Evolutionary conservation across 2,888 invertebrate genomes (phyloP), one percentile per base, ranked within the genome.

Genomic region (Standfussiana lucernea): DNA sequence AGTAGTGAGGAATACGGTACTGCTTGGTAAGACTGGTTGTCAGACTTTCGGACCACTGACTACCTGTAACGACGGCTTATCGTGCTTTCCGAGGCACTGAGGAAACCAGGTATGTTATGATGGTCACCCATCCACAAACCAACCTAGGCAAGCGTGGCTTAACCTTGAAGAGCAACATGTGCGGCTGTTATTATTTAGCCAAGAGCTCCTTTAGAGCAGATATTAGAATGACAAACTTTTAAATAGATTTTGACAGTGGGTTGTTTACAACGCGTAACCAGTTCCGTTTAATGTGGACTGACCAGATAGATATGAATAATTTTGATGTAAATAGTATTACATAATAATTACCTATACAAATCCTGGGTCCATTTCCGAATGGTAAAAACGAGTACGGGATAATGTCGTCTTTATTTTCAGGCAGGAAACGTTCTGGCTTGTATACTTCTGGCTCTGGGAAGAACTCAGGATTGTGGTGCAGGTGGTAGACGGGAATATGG

Each of bases 391-490:
- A 18, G 40, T 40, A 64, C 18, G 64, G 64, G 0, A 28, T 1
- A 10, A 64, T 6, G 3, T 40, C 4, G 40, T 64, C 40, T n/a
- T 64, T 64, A 40, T 40, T 64, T 64, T 64, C 64, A 28, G 64
- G 40, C 4, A 64, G 28, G 10, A 64, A 64, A 8, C 64, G 64
- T 64, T 64, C 64, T 28, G 64, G 64, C 40, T 64, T 40, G 18
- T 40, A 64, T 1, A 0, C 18, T 13, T 64, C 64, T 64, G 64
- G 64, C 10, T 64, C 64, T 8, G 64, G 64, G 40, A 64, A 64
- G 40, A 28, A 40, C 24, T 64, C 64, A 40, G 64, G 64, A 18
- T 64, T 64, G 40, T 64, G 64, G 18, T 64, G 64, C 42, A 64
- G 4, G 10, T 64, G 40, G 24, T 64, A 64, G 1, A 64, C 40